Evolutionary conservation across 2,113 vertebrate species (phyloP).

Genomic region (Actenoides hombroni): DNA sequence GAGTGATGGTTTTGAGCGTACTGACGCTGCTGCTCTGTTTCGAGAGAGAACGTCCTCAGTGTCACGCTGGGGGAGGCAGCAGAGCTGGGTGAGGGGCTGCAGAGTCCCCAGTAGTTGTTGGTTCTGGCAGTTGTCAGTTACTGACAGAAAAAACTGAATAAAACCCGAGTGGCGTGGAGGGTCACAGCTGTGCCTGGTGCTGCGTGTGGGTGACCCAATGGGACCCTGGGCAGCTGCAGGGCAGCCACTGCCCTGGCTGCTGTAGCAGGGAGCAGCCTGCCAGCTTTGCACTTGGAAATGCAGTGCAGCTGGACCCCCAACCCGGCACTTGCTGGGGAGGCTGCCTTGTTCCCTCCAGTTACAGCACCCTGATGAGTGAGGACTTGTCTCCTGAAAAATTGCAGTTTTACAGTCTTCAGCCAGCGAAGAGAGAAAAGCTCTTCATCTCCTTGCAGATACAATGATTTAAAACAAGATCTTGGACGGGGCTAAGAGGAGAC

Average conservation of each 20-base stretch:
- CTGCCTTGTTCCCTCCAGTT: background rate
- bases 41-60: background rate
- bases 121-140: background rate
- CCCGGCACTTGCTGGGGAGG: background rate
- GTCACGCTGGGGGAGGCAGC: background rate
- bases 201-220: accelerated
- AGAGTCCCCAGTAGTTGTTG: background rate
- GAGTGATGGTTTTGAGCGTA: background rate
- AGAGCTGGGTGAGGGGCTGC: accelerated
- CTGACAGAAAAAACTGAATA: background rate
- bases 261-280: background rate
- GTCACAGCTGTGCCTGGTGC: background rate
- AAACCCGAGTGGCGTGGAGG: accelerated
- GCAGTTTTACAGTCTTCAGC: background rate
- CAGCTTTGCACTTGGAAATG: background rate
- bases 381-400: background rate
- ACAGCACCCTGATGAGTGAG: accelerated
- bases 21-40: background rate
- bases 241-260: background rate
- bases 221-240: background rate
- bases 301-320: accelerated
- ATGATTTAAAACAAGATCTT: background rate
- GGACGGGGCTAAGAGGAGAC: background rate
- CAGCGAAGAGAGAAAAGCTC: background rate
- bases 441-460: too few species aligned